A percentile compares a stretch with the other conserved stretches of the same genome.
Conservation (phyloP, 2,888 invertebrate genomes). For the Schrankia costaestrigalis region DNA sequence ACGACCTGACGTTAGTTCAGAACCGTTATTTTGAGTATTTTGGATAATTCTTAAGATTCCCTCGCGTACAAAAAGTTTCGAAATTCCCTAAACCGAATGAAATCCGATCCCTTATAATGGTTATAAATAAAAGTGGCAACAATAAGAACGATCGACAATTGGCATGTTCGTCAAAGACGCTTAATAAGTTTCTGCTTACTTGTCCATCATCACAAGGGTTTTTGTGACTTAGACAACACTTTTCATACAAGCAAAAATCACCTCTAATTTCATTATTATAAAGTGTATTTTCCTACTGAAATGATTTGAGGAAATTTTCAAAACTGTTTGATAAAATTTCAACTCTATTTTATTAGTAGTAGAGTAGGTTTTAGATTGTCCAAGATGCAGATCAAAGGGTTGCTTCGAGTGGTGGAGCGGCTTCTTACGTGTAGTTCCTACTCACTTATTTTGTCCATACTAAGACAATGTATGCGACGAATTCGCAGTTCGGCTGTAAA, state of each 20-base stretch:
- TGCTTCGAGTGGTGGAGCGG: conserved; percentile 47
- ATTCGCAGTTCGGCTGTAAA: conserved; percentile 57
- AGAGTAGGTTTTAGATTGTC: conserved; percentile 29
- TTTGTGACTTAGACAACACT: conserved; percentile 38
- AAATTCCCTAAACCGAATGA: conserved; percentile 28
- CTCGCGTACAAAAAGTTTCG: conserved; percentile 12
- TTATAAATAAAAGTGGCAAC: conserved; percentile 35
- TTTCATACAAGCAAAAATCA: conserved; percentile 17
- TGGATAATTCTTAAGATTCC: too few species aligned
- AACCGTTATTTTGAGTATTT: too few species aligned
- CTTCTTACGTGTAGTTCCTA: conserved; percentile 65
- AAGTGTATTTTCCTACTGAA: conserved; percentile 6
- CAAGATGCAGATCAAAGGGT: conserved; percentile 44
- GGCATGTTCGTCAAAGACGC: conserved; percentile 66
- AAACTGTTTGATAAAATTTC: conserved; percentile 10
- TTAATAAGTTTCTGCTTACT: conserved; percentile 72
- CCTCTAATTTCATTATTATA: conserved; percentile 7
- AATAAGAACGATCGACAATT: conserved; percentile 55
- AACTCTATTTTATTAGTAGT: not conserved
- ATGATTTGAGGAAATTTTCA: conserved; percentile 5
- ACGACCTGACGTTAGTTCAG: too few species aligned
- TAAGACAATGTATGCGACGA: conserved; percentile 70
- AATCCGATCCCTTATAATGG: conserved; percentile 20
- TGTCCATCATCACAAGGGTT: conserved; percentile 62
- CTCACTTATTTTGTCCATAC: conserved; percentile 75